A percentile compares a stretch with the other conserved stretches of the same genome.
These are phyloP conservation scores for Scleropages formosus DNA, from an alignment of 2,797 vertebrate genomes.

Conservation along the genomic window DNA sequence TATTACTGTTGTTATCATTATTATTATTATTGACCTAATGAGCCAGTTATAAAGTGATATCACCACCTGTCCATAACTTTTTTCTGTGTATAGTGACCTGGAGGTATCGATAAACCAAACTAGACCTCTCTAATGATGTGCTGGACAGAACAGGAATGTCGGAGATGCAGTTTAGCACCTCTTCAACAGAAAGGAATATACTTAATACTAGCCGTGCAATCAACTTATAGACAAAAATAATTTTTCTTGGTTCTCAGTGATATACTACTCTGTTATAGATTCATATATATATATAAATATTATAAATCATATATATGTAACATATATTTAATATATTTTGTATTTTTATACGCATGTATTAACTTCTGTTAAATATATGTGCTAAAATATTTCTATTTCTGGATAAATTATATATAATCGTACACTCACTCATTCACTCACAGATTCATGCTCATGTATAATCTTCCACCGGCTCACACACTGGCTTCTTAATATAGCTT, in stretches of 20 bases:
- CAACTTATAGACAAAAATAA: conserved; percentile 11
- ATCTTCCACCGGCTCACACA: neutral
- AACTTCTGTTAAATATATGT: conserved; percentile 22
- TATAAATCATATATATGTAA: too few species aligned
- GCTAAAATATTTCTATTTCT: conserved; percentile 30
- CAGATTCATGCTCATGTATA: neutral
- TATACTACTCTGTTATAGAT: too few species aligned
- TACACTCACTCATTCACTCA: conserved; percentile 20
- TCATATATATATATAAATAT: too few species aligned
- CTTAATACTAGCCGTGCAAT: conserved; percentile 12
- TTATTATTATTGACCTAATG: neutral
- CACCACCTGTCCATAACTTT: conserved; percentile 5
- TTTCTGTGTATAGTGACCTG: conserved; percentile 19
- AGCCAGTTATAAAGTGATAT: conserved; percentile 16
- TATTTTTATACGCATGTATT: conserved; percentile 26
- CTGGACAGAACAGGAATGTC: conserved; percentile 15
- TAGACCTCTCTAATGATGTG: conserved; percentile 11
- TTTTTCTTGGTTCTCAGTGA: neutral
- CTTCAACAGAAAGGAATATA: conserved; percentile 3
- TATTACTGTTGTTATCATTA: conserved; percentile 1
- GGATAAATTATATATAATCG: conserved; percentile 25
- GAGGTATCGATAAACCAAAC: conserved; percentile 28
- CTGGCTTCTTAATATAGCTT: neutral
- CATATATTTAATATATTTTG: conserved; percentile 13
- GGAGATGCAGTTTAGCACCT: conserved; percentile 23